Conservation (phyloP, 2,797 vertebrate genomes). For the Sebastolobus altivelis region DNA sequence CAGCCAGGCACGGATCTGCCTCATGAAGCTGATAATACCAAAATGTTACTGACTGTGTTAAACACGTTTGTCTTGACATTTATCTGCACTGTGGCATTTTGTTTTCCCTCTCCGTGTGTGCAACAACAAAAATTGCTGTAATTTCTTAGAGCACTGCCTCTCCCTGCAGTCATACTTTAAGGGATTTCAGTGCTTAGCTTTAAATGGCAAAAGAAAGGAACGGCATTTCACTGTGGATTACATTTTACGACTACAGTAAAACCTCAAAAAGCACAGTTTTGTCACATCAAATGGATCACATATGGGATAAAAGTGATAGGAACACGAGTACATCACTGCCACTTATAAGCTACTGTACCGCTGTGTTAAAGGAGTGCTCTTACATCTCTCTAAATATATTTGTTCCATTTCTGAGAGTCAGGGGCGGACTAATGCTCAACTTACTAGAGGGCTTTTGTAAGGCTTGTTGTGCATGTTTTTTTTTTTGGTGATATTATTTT, state of each 20-base stretch:
- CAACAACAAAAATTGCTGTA: not conserved
- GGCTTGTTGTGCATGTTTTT: conserved; percentile 21
- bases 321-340: conserved; percentile 18
- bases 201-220: conserved; percentile 7
- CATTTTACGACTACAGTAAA: conserved; percentile 21
- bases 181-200: not conserved
- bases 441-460: conserved; percentile 30
- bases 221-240: conserved; percentile 36
- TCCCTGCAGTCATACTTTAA: not conserved
- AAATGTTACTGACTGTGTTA: conserved; percentile 33
- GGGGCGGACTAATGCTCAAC: conserved; percentile 30
- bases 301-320: conserved; percentile 23
- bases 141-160: conserved; percentile 4
- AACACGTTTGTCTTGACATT: conserved; percentile 54
- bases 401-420: conserved; percentile 40
- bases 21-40: conserved; percentile 16
- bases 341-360: conserved; percentile 20
- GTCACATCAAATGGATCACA: conserved; percentile 37
- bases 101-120: not conserved
- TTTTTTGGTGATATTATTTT: conserved; percentile 20
- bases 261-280: conserved; percentile 3
- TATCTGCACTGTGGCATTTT: conserved; percentile 35
- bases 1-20: conserved; percentile 18
- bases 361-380: conserved; percentile 17
- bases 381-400: conserved; percentile 35